Evolutionary conservation across 2,888 invertebrate genomes (phyloP).

Genomic region (Drosophila ezoana): DNA sequence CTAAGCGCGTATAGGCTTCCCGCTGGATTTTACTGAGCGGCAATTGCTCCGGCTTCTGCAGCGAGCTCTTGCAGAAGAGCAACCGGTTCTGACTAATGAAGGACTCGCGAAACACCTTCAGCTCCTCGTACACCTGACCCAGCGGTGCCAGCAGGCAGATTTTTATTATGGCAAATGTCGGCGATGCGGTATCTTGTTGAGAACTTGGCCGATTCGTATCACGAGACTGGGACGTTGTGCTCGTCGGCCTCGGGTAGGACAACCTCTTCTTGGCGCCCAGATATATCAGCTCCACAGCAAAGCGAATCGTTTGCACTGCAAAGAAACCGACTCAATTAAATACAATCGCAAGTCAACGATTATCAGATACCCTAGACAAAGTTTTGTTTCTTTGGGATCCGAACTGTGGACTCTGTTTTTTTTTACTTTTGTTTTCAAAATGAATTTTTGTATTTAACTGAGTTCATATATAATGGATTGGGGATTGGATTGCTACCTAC

Average conservation of each 20-base stretch:
- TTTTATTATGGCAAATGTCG: slow-evolving; percentile 62
- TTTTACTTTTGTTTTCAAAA: too few relatives aligned
- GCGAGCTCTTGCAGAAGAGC: slow-evolving; percentile 33
- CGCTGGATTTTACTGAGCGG: slow-evolving; percentile 21
- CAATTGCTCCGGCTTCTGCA: not conserved
- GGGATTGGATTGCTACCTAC: slow-evolving; percentile 37
- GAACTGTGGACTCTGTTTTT: too few relatives aligned
- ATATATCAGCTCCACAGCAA: slow-evolving; percentile 61
- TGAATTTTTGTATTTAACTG: too few relatives aligned
- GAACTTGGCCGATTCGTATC: not conserved
- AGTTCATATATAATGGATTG: not conserved
- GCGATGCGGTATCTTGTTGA: fast-evolving
- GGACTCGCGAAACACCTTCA: slow-evolving; percentile 48
- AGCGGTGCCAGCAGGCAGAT: slow-evolving; percentile 61
- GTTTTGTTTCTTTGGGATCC: not conserved
- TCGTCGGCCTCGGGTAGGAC: not conserved
- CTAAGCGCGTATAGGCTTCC: slow-evolving; percentile 48
- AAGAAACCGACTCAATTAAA: not conserved
- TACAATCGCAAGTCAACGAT: not conserved
- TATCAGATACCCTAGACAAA: not conserved
- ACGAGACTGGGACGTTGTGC: not conserved
- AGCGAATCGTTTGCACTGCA: slow-evolving; percentile 56
- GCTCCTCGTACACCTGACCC: slow-evolving; percentile 50
- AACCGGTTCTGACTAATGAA: slow-evolving; percentile 59
- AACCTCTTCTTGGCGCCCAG: slow-evolving; percentile 34